Evolutionary conservation across 2,797 vertebrate genomes (phyloP), one percentile per base, ranked within the genome.

Genomic region (Harpagifer antarcticus): DNA sequence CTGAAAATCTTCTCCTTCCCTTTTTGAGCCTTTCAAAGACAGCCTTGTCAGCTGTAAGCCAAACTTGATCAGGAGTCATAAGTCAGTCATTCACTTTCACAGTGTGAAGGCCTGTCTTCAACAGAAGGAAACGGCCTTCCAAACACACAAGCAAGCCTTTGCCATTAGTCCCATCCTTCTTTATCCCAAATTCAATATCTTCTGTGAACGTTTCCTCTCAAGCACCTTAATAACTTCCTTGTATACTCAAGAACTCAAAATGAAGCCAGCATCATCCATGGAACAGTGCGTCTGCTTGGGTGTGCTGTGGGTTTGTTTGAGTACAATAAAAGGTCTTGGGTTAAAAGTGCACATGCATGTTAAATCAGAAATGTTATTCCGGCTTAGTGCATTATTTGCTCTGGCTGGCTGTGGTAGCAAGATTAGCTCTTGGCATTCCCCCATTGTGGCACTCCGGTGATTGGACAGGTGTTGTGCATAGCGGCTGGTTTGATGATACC

Each of bases 21-120:
- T 60, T 70, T 49, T 4, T 37, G 16, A 48, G 47, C 4, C 52
- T 69, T 71, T 84, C 48, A 77, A 79, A 68, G 74, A 11, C 19
- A 73, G 44, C 81, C 83, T 88, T 81, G 78, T 43, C 11, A 14
- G 14, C 37, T 77, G 44, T 75, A 37, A 55, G 42, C 14, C 17
- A 60, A 74, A 61, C 40, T 65, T 80, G 45, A 27, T 53, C 19
- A 67, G 44, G 7, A 66, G 61, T 78, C 61, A 62, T 3, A 19
- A 60, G 44, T 75, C 61, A 69, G 23, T 47, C 37, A 62, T 71
- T 75, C 60, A 15, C 48, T 44, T 64, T 13, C 56, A 17, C 55
- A 27, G 44, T n/a, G 11, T 59, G 27, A 74, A 70, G n/a, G 48
- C 6, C 52, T 81, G 76, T 84, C 20, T 59, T 40, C 9, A 67